Percentiles rank a stretch among this genome's conserved stretches.
Evolutionary conservation across 2,888 invertebrate species (phyloP).

Genomic region (Homarus gammarus): DNA sequence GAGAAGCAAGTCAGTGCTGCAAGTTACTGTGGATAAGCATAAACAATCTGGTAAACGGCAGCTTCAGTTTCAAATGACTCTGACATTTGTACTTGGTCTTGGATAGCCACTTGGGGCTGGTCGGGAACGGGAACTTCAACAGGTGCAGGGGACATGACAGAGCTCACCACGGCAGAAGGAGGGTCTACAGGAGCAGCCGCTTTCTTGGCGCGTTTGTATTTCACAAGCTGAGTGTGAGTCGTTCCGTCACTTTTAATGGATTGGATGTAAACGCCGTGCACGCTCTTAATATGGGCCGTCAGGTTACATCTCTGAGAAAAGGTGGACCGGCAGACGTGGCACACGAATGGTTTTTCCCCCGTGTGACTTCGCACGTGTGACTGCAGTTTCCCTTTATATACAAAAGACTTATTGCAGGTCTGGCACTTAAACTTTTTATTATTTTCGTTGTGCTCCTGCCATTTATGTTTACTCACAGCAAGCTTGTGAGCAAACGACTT

Average conservation of each 20-base stretch:
- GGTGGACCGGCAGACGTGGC: constrained; percentile 45
- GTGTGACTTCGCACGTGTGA: constrained; percentile 66
- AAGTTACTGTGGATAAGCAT: constrained; percentile 38
- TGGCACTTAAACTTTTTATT: constrained; percentile 65
- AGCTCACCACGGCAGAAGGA: constrained; percentile 16
- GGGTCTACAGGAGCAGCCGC: constrained; percentile 4
- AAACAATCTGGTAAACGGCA: constrained; percentile 69
- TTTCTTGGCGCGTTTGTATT: constrained; percentile 63
- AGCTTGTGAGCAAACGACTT: constrained; percentile 64
- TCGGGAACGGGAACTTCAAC: constrained; percentile 9
- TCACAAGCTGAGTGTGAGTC: constrained; percentile 61
- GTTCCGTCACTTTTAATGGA: constrained; percentile 68
- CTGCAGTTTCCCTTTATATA: constrained; percentile 56
- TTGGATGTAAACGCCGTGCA: constrained; percentile 65
- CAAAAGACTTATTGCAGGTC: constrained; percentile 55
- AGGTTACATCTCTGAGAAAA: constrained; percentile 63
- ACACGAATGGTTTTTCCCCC: constrained; percentile 64
- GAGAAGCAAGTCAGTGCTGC: background rate
- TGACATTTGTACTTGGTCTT: constrained; percentile 63
- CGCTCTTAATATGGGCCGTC: constrained; percentile 62
- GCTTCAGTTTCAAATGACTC: constrained; percentile 69
- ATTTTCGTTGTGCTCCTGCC: constrained; percentile 67
- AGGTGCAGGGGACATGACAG: constrained; percentile 28
- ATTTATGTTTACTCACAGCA: constrained; percentile 65
- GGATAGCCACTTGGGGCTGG: constrained; percentile 29